Conservation (phyloP, 1,140 invertebrate genomes). For the Drosophila busckii region DNA sequence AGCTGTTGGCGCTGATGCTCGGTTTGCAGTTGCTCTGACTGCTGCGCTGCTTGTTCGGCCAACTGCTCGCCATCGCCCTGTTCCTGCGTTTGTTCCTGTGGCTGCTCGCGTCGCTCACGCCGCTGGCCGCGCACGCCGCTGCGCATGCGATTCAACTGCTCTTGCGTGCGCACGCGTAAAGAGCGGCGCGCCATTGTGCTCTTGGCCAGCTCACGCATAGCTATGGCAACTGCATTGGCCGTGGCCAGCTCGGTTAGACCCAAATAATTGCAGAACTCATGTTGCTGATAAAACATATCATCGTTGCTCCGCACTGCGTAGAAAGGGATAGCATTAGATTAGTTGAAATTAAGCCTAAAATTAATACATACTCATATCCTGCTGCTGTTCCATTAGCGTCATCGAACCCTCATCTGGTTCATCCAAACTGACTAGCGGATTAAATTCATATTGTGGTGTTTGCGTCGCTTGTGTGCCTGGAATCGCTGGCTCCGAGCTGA, state of each 20-base stretch:
- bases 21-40: not conserved
- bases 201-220: constrained; percentile 63
- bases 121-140: constrained; percentile 44
- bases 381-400: no score
- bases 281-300: constrained; percentile 58
- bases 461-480: not conserved
- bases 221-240: constrained; percentile 61
- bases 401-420: no score
- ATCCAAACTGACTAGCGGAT: no score
- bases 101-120: constrained; percentile 13
- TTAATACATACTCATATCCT: no score
- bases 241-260: constrained; percentile 66
- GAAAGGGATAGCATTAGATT: no score
- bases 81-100: constrained; percentile 14
- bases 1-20: not conserved
- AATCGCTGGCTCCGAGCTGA: not conserved
- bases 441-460: no score
- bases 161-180: constrained; percentile 52
- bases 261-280: constrained; percentile 73
- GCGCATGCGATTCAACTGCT: constrained; percentile 61
- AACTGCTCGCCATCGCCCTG: constrained; percentile 39
- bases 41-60: constrained; percentile 11
- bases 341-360: no score
- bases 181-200: constrained; percentile 61
- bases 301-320: constrained; percentile 21